Conservation (phyloP, 1,140 invertebrate species). For the Psilanteris sp. region DNA sequence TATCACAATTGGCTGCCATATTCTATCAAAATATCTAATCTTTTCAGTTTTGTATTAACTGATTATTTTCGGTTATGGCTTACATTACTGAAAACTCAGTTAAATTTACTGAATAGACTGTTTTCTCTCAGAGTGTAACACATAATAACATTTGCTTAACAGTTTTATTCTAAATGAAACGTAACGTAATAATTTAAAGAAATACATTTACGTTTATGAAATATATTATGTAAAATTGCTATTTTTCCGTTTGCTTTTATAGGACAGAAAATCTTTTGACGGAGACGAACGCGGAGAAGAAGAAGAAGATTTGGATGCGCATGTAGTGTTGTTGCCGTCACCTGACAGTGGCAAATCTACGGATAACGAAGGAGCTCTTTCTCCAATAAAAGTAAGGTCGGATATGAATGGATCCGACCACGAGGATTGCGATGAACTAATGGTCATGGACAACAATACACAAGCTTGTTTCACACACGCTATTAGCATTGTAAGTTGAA, state of each 20-base stretch:
- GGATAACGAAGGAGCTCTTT: conserved; percentile 75
- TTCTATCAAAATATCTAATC: too few species aligned
- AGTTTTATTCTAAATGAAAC: too few species aligned
- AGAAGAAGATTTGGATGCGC: conserved; percentile 72
- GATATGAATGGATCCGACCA: conserved; percentile 73
- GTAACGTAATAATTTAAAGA: too few species aligned
- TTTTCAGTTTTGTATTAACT: too few species aligned
- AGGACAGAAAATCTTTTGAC: conserved; percentile 71
- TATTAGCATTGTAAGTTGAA: conserved; percentile 82
- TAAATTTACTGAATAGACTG: too few species aligned
- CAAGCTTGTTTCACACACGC: conserved; percentile 81
- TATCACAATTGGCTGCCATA: too few species aligned
- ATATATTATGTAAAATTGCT: too few species aligned
- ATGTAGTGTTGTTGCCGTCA: conserved; percentile 71
- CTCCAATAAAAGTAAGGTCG: conserved; percentile 74
- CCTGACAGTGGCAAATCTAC: conserved; percentile 77
- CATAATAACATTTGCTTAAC: too few species aligned
- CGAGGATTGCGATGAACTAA: conserved; percentile 74
- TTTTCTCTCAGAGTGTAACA: too few species aligned
- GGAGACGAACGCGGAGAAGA: conserved; percentile 71
- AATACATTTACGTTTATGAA: too few species aligned
- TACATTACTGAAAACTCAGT: too few species aligned
- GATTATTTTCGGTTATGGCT: too few species aligned
- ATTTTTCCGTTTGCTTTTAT: conserved; percentile 24
- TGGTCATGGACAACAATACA: conserved; percentile 74